phyloP scores from a whole-genome alignment of 2,888 invertebrate species.

The Plagodis dolabraria region DNA sequence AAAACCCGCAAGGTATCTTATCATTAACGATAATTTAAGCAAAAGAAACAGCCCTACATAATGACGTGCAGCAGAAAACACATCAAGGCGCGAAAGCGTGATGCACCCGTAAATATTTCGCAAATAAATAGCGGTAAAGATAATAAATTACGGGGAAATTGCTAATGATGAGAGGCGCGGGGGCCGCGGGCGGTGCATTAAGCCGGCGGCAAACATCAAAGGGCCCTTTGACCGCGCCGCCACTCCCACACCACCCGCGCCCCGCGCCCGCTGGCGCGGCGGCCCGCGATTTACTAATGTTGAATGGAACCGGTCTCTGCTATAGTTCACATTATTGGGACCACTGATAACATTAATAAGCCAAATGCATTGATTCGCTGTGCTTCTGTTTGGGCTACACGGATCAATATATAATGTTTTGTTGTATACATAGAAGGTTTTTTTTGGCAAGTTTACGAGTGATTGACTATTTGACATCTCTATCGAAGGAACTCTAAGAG shows the following conservation, averaged over 20 bases:
- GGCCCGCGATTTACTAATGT: constrained; percentile 50
- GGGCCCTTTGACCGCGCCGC: constrained; percentile 83
- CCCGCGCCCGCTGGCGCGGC: constrained; percentile 42
- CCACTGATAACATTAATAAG: constrained; percentile 74
- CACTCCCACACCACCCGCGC: constrained; percentile 73
- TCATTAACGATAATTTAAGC: neutral
- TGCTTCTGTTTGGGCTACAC: constrained; percentile 53
- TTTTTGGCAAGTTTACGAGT: no score
- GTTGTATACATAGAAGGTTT: constrained; percentile 11
- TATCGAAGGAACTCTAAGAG: no score
- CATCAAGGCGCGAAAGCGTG: constrained; percentile 55
- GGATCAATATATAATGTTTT: constrained; percentile 36
- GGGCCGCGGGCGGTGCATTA: constrained; percentile 83
- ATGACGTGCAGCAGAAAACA: constrained; percentile 29
- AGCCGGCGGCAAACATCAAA: constrained; percentile 85
- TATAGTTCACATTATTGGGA: constrained; percentile 44
- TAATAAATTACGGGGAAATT: constrained; percentile 85
- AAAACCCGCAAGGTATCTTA: neutral
- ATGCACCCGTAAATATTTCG: constrained; percentile 69
- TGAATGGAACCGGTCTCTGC: constrained; percentile 29
- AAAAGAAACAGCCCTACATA: constrained; percentile 2
- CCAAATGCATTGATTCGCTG: constrained; percentile 42
- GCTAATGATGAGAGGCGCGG: constrained; percentile 82
- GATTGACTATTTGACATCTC: no score
- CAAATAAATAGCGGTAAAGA: constrained; percentile 83